Conservation (phyloP, 1,140 invertebrate genomes). For the Gerris buenoi region DNA sequence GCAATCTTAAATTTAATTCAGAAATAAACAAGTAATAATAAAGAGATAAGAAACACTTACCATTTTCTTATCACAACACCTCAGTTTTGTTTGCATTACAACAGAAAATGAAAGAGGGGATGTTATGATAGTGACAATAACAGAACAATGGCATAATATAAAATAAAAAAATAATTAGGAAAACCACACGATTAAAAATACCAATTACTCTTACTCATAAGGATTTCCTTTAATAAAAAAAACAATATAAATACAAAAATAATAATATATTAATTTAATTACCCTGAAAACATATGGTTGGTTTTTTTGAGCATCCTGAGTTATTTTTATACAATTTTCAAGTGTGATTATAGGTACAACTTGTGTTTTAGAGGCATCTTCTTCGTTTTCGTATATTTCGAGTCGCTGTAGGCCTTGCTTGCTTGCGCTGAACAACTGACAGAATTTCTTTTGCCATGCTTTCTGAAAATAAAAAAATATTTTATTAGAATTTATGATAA, state of each 20-base stretch:
- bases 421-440: conserved; percentile 59
- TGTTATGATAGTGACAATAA: too few relatives aligned
- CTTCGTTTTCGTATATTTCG: conserved; percentile 65
- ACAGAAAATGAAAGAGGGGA: too few relatives aligned
- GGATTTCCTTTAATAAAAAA: conserved; percentile 27
- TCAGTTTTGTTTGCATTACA: too few relatives aligned
- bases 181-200: background rate
- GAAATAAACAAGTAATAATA: too few relatives aligned
- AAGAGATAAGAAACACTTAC: too few relatives aligned
- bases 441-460: conserved; percentile 61
- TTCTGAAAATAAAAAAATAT: conserved; percentile 42
- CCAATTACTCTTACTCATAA: background rate
- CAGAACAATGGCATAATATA: too few relatives aligned
- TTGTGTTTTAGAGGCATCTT: conserved; percentile 45
- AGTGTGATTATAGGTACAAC: conserved; percentile 60
- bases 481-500: too few relatives aligned
- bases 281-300: conserved; percentile 39
- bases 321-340: conserved; percentile 73
- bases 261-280: conserved; percentile 21
- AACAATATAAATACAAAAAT: background rate
- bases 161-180: too few relatives aligned
- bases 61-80: too few relatives aligned
- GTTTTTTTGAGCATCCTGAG: conserved; percentile 37
- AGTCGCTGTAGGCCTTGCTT: conserved; percentile 66
- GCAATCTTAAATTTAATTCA: too few relatives aligned